Evolutionary conservation across 2,113 vertebrate genomes (phyloP).

Genomic region (Etia nguti): DNA sequence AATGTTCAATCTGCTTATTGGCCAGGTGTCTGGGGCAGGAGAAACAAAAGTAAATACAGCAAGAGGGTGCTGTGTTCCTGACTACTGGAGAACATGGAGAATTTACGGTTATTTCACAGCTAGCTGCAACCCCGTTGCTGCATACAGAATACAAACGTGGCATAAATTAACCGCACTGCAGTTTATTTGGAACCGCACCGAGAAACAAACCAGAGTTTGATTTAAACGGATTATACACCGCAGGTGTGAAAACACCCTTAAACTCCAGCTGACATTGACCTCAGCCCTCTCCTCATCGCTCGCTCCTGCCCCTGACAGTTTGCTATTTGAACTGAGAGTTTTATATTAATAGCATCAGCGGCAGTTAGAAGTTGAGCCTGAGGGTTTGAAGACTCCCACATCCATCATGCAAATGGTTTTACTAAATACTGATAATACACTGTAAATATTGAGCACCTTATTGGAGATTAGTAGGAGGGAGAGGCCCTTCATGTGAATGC

Average conservation of each 20-base stretch:
- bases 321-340: neutral
- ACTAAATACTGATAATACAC: neutral
- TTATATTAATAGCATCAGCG: neutral
- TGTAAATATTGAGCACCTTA: rapidly evolving
- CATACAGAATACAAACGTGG: too few relatives aligned
- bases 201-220: too few relatives aligned
- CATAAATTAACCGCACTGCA: too few relatives aligned
- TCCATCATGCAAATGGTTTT: neutral
- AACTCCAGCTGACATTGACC: neutral
- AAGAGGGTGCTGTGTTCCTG: neutral
- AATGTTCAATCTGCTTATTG: neutral
- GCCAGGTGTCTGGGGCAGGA: neutral
- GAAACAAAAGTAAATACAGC: neutral
- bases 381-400: neutral
- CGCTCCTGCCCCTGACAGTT: neutral
- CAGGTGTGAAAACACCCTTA: too few relatives aligned
- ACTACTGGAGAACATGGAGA: too few relatives aligned
- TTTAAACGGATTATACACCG: too few relatives aligned
- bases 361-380: neutral
- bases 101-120: too few relatives aligned
- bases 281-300: too few relatives aligned
- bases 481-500: neutral
- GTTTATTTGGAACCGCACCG: too few relatives aligned
- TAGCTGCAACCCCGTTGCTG: too few relatives aligned
- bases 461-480: neutral